Conservation (phyloP, 2,113 vertebrate genomes). For the Emydura subglobosa region DNA sequence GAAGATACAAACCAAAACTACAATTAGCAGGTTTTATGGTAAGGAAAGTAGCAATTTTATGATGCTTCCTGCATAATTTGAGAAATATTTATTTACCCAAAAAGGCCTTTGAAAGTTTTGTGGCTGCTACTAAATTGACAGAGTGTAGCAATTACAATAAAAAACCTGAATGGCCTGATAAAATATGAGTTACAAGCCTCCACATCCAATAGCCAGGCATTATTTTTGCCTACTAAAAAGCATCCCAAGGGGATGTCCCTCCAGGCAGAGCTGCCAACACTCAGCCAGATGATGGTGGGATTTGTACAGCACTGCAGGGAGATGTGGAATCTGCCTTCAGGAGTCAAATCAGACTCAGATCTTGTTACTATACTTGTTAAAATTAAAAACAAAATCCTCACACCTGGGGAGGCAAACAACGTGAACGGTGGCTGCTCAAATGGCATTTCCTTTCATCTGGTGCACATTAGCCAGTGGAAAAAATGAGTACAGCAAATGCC, state of each 20-base stretch:
- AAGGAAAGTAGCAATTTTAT: slow-evolving; percentile 16
- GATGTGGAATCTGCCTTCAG: neutral
- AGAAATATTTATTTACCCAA: slow-evolving; percentile 65
- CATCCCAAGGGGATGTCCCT: fast-evolving
- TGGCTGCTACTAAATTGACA: slow-evolving; percentile 34
- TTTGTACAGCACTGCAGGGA: neutral
- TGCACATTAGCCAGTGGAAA: neutral
- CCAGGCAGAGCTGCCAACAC: fast-evolving
- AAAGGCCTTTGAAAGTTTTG: slow-evolving; percentile 64
- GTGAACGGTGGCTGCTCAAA: neutral
- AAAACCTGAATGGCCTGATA: neutral
- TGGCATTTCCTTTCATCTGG: neutral
- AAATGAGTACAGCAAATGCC: neutral
- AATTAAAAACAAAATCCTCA: neutral
- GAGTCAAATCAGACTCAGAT: neutral
- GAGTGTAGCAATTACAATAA: slow-evolving; percentile 56
- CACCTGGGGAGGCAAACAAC: neutral
- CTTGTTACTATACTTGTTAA: neutral
- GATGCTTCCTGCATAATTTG: neutral
- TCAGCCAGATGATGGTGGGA: neutral
- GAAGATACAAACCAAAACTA: neutral
- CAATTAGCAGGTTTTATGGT: neutral
- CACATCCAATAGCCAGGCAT: neutral
- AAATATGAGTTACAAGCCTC: fast-evolving
- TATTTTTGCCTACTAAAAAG: neutral